Percentiles rank a stretch among this genome's conserved stretches.
phyloP scores from a whole-genome alignment of 2,113 vertebrate species.

The Verasper variegatus region DNA sequence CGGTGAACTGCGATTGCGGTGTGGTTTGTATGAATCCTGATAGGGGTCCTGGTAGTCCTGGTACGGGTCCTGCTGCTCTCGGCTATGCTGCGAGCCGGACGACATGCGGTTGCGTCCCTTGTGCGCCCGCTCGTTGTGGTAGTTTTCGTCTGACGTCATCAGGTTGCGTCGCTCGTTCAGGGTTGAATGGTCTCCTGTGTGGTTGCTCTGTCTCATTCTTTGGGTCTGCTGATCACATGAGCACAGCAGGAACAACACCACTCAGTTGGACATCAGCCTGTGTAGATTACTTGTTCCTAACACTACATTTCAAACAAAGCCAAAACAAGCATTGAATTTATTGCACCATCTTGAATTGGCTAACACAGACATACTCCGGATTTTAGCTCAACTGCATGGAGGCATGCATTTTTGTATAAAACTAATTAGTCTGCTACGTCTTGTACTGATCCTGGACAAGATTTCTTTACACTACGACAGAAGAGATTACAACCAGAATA shows the following conservation, averaged over 20 bases:
- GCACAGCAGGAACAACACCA: neutral
- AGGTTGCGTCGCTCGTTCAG: conserved; percentile 92
- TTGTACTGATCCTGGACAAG: too few species aligned
- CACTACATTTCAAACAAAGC: too few species aligned
- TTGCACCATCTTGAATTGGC: too few species aligned
- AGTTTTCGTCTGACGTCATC: conserved; percentile 93
- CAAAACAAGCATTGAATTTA: neutral
- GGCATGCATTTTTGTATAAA: too few species aligned
- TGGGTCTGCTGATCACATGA: conserved; percentile 86
- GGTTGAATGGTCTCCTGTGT: conserved; percentile 89
- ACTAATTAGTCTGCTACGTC: too few species aligned
- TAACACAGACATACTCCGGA: too few species aligned
- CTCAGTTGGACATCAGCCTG: neutral
- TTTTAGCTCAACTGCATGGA: too few species aligned
- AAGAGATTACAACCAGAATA: too few species aligned
- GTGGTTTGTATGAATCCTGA: conserved; percentile 93
- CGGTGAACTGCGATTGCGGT: conserved; percentile 92
- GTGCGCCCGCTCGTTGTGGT: conserved; percentile 93
- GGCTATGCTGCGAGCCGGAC: conserved; percentile 93
- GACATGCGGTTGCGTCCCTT: conserved; percentile 97
- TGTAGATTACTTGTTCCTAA: neutral
- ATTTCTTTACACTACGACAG: too few species aligned
- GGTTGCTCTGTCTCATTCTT: conserved; percentile 91
- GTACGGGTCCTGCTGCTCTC: conserved; percentile 94
- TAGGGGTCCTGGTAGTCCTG: conserved; percentile 93